phyloP scores from a whole-genome alignment of 2,113 vertebrate species.

The Hirundichthys speculiger region DNA sequence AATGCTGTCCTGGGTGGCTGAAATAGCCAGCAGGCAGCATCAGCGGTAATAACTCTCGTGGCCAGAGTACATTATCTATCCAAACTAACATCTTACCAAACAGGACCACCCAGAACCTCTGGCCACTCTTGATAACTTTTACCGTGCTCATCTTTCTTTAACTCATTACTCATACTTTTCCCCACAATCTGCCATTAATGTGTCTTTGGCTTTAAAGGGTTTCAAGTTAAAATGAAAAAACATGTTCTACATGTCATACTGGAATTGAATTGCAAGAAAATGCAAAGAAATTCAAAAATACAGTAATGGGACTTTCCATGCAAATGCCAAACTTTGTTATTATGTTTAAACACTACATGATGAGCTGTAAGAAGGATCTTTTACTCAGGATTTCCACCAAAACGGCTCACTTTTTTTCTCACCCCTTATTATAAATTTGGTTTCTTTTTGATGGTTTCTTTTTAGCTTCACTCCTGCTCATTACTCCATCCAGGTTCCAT shows the following conservation, averaged over 20 bases:
- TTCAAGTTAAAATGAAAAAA: too few relatives aligned
- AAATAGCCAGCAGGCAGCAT: constrained; percentile 50
- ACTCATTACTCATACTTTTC: constrained; percentile 51
- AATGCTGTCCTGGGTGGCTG: constrained; percentile 49
- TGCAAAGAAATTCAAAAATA: too few relatives aligned
- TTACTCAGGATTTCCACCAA: constrained; percentile 18
- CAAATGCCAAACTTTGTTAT: too few relatives aligned
- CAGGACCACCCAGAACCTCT: constrained; percentile 63
- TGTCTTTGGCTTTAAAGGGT: too few relatives aligned
- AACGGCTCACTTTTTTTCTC: constrained; percentile 10
- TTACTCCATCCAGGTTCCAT: constrained; percentile 11
- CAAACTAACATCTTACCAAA: constrained; percentile 50
- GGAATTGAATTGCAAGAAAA: too few relatives aligned
- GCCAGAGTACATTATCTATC: constrained; percentile 22
- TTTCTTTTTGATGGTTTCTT: constrained; percentile 31
- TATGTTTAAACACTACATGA: neutral
- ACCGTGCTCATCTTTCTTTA: constrained; percentile 36
- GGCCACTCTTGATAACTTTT: constrained; percentile 15
- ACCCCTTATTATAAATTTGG: constrained; percentile 28
- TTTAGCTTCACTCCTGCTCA: constrained; percentile 19
- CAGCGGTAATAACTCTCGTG: constrained; percentile 49
- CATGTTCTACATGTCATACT: too few relatives aligned
- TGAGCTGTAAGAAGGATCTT: neutral
- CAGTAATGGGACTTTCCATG: too few relatives aligned
- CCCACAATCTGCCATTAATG: too few relatives aligned